These are phyloP conservation scores for Climacteris rufus DNA, from an alignment of 2,113 vertebrate species.

Conservation along the genomic window DNA sequence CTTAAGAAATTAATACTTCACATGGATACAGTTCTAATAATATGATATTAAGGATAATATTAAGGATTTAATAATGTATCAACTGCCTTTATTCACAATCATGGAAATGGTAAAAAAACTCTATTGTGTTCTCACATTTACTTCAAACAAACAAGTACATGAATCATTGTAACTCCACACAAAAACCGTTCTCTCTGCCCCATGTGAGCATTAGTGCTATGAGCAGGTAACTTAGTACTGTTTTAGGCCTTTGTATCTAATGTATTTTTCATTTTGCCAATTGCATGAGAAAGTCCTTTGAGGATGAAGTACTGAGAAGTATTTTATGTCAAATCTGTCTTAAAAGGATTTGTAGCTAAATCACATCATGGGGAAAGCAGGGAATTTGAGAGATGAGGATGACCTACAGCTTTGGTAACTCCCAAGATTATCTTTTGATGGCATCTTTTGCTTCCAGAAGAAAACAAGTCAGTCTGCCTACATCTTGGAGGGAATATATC, in stretches of 20 bases:
- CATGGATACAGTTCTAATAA: background rate
- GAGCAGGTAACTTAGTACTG: background rate
- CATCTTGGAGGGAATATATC: background rate
- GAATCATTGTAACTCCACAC: background rate
- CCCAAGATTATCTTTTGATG: conserved; percentile 1
- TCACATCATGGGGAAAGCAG: background rate
- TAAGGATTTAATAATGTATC: background rate
- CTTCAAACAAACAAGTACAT: background rate
- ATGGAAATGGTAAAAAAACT: background rate
- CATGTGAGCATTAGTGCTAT: background rate
- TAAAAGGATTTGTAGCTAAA: background rate
- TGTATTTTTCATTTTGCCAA: background rate
- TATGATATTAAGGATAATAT: background rate
- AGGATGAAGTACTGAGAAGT: background rate
- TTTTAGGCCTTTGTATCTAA: background rate
- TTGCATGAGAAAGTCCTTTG: background rate
- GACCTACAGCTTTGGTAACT: conserved; percentile 4
- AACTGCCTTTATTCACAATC: background rate
- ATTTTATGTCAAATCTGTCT: background rate
- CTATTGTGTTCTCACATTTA: background rate
- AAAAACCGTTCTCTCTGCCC: background rate
- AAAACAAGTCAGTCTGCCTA: background rate
- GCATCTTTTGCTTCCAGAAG: background rate
- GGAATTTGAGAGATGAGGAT: background rate
- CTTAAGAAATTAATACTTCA: background rate